Percentiles rank a stretch among this genome's conserved stretches.
These are phyloP conservation scores for Xanthostigma xanthostigma DNA, from an alignment of 2,888 invertebrate genomes.

Conservation along the genomic window DNA sequence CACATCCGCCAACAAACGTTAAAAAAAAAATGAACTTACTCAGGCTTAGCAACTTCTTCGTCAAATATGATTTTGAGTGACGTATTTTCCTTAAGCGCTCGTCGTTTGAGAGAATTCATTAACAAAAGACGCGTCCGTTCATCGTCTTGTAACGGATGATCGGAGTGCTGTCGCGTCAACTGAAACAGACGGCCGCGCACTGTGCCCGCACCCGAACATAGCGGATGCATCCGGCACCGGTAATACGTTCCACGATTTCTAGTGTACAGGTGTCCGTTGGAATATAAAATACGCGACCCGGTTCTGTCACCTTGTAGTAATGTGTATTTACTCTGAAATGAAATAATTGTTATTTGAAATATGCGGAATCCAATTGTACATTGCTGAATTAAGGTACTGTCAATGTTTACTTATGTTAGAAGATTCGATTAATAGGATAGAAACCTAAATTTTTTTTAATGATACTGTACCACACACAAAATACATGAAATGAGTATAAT, in stretches of 20 bases:
- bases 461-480: no score
- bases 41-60: slow-evolving; percentile 4
- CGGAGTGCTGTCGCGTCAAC: slow-evolving; percentile 2
- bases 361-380: no score
- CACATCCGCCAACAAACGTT: no score
- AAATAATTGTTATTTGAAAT: background rate
- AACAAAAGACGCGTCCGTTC: slow-evolving; percentile 1
- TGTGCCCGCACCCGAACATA: slow-evolving; percentile 2
- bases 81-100: background rate
- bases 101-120: slow-evolving; percentile 1
- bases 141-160: slow-evolving; percentile 5
- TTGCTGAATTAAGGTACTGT: no score
- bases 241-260: slow-evolving; percentile 3
- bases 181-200: slow-evolving; percentile 2
- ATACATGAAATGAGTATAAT: no score
- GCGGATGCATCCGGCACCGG: slow-evolving; percentile 1
- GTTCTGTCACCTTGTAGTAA: slow-evolving; percentile 4
- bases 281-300: slow-evolving; percentile 4
- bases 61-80: slow-evolving; percentile 3
- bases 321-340: slow-evolving; percentile 1
- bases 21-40: background rate
- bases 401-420: no score
- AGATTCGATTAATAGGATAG: no score
- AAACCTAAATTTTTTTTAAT: no score
- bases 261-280: slow-evolving; percentile 4